A percentile compares a stretch with the other conserved stretches of the same genome.
Evolutionary conservation across 2,888 invertebrate species (phyloP).

Genomic region (Scaptodrosophila latifasciaeformis): DNA sequence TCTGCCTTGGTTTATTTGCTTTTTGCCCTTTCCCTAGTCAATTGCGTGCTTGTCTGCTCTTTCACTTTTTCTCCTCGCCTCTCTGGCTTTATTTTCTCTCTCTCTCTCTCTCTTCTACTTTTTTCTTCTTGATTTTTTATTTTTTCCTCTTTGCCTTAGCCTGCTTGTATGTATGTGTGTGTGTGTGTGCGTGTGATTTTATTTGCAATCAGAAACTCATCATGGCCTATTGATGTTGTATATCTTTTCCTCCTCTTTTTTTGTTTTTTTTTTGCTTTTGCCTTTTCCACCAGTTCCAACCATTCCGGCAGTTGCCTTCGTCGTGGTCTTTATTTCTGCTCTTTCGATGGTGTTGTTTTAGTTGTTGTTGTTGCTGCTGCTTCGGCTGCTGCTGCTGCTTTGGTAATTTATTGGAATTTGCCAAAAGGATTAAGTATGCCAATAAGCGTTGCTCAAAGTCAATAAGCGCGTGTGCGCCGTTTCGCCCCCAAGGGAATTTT

Average conservation of each 20-base stretch:
- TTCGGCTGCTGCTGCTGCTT: constrained; percentile 14
- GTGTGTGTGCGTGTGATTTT: constrained; percentile 38
- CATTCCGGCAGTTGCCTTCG: too few species aligned
- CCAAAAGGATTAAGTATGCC: constrained; percentile 69
- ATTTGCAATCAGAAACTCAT: constrained; percentile 68
- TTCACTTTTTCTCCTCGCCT: neutral
- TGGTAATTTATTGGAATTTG: constrained; percentile 67
- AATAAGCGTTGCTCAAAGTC: constrained; percentile 67
- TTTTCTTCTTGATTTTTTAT: constrained; percentile 1
- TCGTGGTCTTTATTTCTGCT: too few species aligned
- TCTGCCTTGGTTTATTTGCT: too few species aligned
- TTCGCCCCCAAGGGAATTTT: too few species aligned
- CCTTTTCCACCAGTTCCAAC: constrained; percentile 1
- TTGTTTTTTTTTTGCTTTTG: constrained; percentile 15
- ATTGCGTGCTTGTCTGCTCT: neutral
- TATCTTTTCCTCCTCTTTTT: constrained; percentile 7
- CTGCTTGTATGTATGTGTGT: constrained; percentile 17
- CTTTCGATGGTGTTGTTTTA: too few species aligned
- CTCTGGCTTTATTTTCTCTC: constrained; percentile 4
- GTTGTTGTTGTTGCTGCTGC: constrained; percentile 28
- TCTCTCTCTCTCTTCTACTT: constrained; percentile 5
- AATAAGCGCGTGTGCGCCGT: constrained; percentile 43
- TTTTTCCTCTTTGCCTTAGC: neutral
- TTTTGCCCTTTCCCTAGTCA: neutral
- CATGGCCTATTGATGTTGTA: constrained; percentile 65